A percentile compares a stretch with the other conserved stretches of the same genome.
Conservation (phyloP, 1,140 invertebrate species). For the Listronotus oregonensis region DNA sequence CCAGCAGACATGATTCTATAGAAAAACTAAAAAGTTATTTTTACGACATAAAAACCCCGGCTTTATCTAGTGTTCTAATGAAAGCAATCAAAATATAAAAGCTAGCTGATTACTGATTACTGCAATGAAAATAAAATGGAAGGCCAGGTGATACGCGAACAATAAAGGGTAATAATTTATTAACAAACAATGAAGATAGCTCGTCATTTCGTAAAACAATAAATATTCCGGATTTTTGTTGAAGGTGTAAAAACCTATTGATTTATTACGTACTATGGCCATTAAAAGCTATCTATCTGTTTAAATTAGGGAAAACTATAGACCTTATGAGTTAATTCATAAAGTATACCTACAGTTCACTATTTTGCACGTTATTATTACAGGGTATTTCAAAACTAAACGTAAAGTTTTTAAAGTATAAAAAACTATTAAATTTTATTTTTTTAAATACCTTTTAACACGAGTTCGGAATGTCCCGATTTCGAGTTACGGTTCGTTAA, state of each 20-base stretch:
- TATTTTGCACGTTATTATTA: too few species aligned
- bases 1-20: too few species aligned
- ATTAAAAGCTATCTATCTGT: slow-evolving; percentile 15
- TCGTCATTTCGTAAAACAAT: slow-evolving; percentile 21
- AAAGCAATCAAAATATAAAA: neutral
- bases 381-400: too few species aligned
- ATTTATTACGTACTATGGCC: slow-evolving; percentile 15
- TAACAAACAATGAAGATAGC: slow-evolving; percentile 14
- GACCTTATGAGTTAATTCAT: slow-evolving; percentile 4
- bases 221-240: slow-evolving; percentile 17
- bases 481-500: too few species aligned
- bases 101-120: neutral
- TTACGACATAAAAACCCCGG: too few species aligned
- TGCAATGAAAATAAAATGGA: slow-evolving; percentile 15
- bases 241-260: slow-evolving; percentile 15
- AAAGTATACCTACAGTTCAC: neutral
- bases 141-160: slow-evolving; percentile 13
- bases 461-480: too few species aligned
- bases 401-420: too few species aligned
- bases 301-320: slow-evolving; percentile 21
- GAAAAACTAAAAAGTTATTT: too few species aligned
- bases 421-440: too few species aligned
- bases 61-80: neutral
- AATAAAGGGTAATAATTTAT: slow-evolving; percentile 18
- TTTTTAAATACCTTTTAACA: too few species aligned